Conservation (phyloP, 2,797 vertebrate genomes). For the Pangasius djambal region DNA sequence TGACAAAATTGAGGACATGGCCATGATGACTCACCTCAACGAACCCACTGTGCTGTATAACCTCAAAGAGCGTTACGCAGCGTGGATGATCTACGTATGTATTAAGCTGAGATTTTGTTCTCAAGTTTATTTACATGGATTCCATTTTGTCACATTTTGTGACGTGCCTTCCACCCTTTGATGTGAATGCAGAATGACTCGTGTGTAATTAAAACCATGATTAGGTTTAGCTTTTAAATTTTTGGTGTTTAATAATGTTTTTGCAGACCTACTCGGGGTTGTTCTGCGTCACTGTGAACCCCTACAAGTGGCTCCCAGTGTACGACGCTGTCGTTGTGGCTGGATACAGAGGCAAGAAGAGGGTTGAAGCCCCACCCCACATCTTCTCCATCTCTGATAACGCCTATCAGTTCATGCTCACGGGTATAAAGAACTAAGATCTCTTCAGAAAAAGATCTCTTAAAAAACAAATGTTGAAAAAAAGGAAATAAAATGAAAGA, state of each 20-base stretch:
- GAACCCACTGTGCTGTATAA: conserved; percentile 83
- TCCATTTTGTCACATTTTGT: neutral
- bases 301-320: conserved; percentile 81
- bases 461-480: neutral
- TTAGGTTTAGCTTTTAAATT: neutral
- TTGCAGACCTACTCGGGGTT: conserved; percentile 16
- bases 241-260: neutral
- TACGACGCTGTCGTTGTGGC: conserved; percentile 75
- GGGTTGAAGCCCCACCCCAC: conserved; percentile 83
- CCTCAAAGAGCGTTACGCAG: conserved; percentile 86
- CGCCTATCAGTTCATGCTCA: conserved; percentile 77
- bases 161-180: conserved; percentile 77
- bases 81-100: conserved; percentile 86
- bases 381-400: conserved; percentile 87
- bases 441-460: neutral
- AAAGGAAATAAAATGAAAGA: neutral
- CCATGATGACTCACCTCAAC: conserved; percentile 83
- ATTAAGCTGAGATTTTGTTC: conserved; percentile 67
- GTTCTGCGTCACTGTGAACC: conserved; percentile 29
- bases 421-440: neutral
- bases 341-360: conserved; percentile 82
- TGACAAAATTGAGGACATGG: conserved; percentile 85
- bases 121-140: neutral
- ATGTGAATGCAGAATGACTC: conserved; percentile 84
- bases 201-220: neutral